phyloP scores from a whole-genome alignment of 2,888 invertebrate genomes.

The Augiades crinisus region DNA sequence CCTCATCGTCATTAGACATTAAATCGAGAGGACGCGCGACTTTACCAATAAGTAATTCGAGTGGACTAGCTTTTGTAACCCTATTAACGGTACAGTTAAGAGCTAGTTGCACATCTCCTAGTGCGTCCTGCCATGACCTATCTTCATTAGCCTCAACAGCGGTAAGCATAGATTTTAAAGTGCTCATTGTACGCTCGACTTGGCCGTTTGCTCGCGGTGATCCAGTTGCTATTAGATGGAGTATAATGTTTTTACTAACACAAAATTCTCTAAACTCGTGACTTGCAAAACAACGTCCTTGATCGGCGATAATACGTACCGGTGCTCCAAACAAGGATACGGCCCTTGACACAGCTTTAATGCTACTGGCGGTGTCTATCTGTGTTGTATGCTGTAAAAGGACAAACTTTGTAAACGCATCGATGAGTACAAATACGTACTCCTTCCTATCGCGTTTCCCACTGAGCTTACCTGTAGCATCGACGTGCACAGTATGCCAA shows the following conservation, averaged over 20 bases:
- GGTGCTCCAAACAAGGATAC: slow-evolving; percentile 31
- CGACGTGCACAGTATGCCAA: slow-evolving; percentile 29
- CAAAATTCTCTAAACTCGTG: slow-evolving; percentile 32
- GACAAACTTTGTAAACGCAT: slow-evolving; percentile 30
- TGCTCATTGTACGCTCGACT: slow-evolving; percentile 32
- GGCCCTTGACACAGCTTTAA: slow-evolving; percentile 19
- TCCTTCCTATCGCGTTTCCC: slow-evolving; percentile 32
- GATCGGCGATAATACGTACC: slow-evolving; percentile 29
- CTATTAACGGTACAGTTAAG: slow-evolving; percentile 29
- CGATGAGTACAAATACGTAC: slow-evolving; percentile 28
- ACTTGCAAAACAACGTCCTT: slow-evolving; percentile 33
- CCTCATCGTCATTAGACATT: slow-evolving; percentile 17
- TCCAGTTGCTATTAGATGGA: slow-evolving; percentile 36
- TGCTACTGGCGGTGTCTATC: slow-evolving; percentile 32
- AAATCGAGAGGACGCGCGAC: slow-evolving; percentile 32
- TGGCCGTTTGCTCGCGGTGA: slow-evolving; percentile 35
- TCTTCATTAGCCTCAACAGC: slow-evolving; percentile 32
- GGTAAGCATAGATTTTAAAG: slow-evolving; percentile 33
- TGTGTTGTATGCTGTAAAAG: neutral
- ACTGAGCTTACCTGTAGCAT: slow-evolving; percentile 25
- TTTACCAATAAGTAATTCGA: slow-evolving; percentile 39
- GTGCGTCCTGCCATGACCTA: slow-evolving; percentile 37
- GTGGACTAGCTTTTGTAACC: slow-evolving; percentile 36
- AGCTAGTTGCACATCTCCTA: neutral
- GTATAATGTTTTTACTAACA: slow-evolving; percentile 24